phyloP scores from a whole-genome alignment of 2,888 invertebrate genomes.

The Salticus scenicus region DNA sequence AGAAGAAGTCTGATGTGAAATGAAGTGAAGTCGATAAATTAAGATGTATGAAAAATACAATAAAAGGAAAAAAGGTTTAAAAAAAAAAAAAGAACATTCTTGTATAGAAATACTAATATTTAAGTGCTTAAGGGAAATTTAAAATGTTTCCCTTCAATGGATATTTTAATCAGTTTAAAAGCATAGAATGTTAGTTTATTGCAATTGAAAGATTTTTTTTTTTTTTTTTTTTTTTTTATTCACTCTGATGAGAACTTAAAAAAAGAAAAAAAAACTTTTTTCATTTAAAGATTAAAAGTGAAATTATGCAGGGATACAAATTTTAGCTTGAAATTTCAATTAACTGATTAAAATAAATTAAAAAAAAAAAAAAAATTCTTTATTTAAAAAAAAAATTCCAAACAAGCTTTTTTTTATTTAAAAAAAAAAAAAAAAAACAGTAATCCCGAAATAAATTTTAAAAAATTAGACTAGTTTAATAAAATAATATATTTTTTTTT shows the following conservation, averaged over 20 bases:
- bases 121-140: slow-evolving; percentile 6
- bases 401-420: no score
- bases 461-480: no score
- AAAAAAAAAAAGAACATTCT: neutral
- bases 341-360: neutral
- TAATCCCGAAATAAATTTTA: no score
- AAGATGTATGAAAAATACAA: neutral
- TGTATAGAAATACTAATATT: neutral
- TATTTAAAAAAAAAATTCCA: no score
- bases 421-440: no score
- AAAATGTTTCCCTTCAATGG: slow-evolving; percentile 6
- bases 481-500: no score
- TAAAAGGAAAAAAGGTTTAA: neutral
- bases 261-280: neutral
- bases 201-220: neutral
- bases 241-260: neutral
- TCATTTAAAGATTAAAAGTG: neutral
- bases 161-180: slow-evolving; percentile 12
- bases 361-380: no score
- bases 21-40: neutral
- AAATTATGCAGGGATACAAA: neutral
- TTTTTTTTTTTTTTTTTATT: neutral
- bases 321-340: neutral
- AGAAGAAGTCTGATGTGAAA: neutral
- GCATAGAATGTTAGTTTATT: neutral